Conservation (phyloP, 2,888 invertebrate species). For the Mycalesis mineus region DNA sequence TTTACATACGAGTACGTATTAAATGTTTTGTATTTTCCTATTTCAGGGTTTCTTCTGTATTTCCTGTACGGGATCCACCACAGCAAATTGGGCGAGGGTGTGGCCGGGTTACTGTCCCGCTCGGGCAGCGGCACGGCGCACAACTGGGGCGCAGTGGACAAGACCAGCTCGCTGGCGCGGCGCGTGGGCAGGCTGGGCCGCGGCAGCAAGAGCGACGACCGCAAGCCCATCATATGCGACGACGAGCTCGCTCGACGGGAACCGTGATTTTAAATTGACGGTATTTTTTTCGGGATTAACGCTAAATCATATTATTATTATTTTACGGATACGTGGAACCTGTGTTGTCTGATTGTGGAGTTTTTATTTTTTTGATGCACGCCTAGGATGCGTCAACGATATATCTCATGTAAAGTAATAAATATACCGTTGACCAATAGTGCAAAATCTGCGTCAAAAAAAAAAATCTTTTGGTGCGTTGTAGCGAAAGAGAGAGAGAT, state of each 20-base stretch:
- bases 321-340: neutral
- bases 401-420: too few relatives aligned
- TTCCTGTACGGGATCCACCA: constrained; percentile 91
- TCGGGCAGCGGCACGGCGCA: constrained; percentile 60
- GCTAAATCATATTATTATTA: too few relatives aligned
- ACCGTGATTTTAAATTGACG: constrained; percentile 51
- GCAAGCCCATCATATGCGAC: constrained; percentile 68
- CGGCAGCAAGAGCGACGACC: constrained; percentile 62
- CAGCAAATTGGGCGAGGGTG: constrained; percentile 86
- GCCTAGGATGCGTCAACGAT: too few relatives aligned
- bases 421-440: too few relatives aligned
- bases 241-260: constrained; percentile 66
- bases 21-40: neutral
- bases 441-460: too few relatives aligned
- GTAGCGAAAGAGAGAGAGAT: too few relatives aligned
- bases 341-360: too few relatives aligned
- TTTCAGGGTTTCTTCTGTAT: constrained; percentile 86
- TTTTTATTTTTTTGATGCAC: too few relatives aligned
- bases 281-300: neutral
- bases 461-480: too few relatives aligned
- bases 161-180: constrained; percentile 61
- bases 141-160: constrained; percentile 72
- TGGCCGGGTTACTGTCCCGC: constrained; percentile 62
- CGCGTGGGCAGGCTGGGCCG: constrained; percentile 61
- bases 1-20: too few relatives aligned